phyloP scores from a whole-genome alignment of 2,797 vertebrate genomes.

The Spheniscus humboldti region DNA sequence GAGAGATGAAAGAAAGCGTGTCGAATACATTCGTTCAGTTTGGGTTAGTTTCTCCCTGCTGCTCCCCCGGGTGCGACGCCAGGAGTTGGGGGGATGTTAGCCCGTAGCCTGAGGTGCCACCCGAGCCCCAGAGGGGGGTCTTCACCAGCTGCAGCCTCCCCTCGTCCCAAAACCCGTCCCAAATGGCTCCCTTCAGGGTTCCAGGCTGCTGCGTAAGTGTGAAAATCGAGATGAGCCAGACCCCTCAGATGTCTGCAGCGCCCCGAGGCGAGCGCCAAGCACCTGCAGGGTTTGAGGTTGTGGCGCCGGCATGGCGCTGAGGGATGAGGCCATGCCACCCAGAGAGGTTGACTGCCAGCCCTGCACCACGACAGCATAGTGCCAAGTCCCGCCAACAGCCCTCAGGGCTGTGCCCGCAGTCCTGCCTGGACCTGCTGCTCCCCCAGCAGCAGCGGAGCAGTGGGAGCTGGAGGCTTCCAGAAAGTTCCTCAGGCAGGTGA shows the following conservation, averaged over 20 bases:
- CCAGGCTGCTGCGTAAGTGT: fast-evolving
- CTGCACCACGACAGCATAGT: fast-evolving
- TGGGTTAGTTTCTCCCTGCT: neutral
- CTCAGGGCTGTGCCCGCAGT: neutral
- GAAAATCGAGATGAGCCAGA: fast-evolving
- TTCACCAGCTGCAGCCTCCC: neutral
- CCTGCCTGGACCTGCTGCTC: too few relatives aligned
- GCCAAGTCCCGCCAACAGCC: fast-evolving
- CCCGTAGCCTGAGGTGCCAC: fast-evolving
- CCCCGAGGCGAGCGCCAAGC: fast-evolving
- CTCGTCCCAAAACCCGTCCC: fast-evolving
- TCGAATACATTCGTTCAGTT: fast-evolving
- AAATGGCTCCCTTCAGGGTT: fast-evolving
- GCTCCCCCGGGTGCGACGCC: neutral
- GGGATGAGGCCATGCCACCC: neutral
- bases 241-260: fast-evolving
- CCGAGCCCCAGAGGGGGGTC: fast-evolving
- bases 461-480: neutral
- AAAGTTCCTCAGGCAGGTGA: neutral
- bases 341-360: fast-evolving
- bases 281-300: neutral
- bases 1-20: fast-evolving
- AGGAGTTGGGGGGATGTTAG: fast-evolving
- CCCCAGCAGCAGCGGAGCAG: fast-evolving
- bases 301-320: fast-evolving